Base-by-base conservation (phyloP, 2,113 vertebrate genomes). In the Nycticorax nycticorax region DNA sequence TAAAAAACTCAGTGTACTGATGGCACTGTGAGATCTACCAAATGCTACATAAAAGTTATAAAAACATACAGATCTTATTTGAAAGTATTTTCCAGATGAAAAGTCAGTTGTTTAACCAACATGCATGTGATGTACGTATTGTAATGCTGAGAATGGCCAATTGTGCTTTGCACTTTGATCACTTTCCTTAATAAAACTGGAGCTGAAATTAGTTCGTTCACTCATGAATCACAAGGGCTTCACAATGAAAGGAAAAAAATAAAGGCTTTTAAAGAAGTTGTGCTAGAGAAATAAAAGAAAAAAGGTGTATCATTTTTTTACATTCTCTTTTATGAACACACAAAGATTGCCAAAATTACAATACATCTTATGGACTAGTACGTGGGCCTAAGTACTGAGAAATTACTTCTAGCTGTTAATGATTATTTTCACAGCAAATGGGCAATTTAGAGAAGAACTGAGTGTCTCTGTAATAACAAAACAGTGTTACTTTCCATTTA, bases 41-140 rank as follows among this genome's bases (percentile, higher is more conserved):
- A 82, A 55, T 27, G 17, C 32, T 72, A 21, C 27, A 50, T 24
- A 43, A 60, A 86, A 86, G 27, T 60, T 35, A 63, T 39, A 26
- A 56, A 76, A 76, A 27, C 22, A 64, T 17, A 71, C 72, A 14
- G 6, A 7, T 83, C 3, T 45, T 63, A 57, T 60, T 75, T 72
- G 39, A 56, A 79, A 83, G 53, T 27, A 23, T 69, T 94, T 80
- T 14, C 32, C 53, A 60, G 26, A 24, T 69, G 16, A 90, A 66
- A 82, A 79, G 4, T 68, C 39, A 48, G 4, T 56, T 56, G 23
- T 74, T 53, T 78, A 81, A 85, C 81, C 35, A 93, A 66, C 20
- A 19, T 81, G 12, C 6, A 2, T 26, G 26, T 1, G 0, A 72
- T 16, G 17, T n/a, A 41, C 1, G 0, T 68, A 33, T 10, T 32